Base-by-base conservation (phyloP, 2,888 invertebrate genomes). In the Thecophora atra region DNA sequence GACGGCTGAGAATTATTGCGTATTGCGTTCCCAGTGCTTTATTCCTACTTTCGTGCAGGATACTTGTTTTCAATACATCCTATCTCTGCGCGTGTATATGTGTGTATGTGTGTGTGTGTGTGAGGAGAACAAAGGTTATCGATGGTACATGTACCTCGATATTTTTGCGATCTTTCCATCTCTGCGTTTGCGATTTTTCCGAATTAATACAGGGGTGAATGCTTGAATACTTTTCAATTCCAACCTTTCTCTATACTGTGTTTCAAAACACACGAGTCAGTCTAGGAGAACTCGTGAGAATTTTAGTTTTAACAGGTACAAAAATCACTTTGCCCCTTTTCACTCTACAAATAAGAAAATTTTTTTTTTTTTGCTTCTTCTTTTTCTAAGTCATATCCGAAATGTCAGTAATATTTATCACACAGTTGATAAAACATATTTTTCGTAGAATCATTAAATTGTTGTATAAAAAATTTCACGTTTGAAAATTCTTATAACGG, bases 401-500 rank as follows among this genome's bases (percentile, higher is more conserved):
- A 56, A 44, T 72, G 72, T 63, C 70, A 73, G 52, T 21, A 66
- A 58, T 56, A n/a, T 37, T 44, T 52, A 8, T 37, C 37, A 1
- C 37, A n/a, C n/a, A n/a, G n/a, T n/a, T n/a, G n/a, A n/a, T n/a
- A n/a, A n/a, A n/a, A n/a, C 11, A 8, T 37, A 37, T 37, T 37
- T 37, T 37, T 37, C n/a, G n/a, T n/a, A n/a, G n/a, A n/a, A 37
- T 37, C 37, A 2, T 66, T 58, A 72, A 72, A 72, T 74, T 67
- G 60, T 73, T 74, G 71, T 74, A 72, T 72, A 73, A 56, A 68
- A 73, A 68, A 72, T 72, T 70, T 56, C 62, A 64, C 28, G 64
- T 66, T 67, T 37, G 64, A 51, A 21, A 66, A 72, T 66, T 70
- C 64, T 30, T 17, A 70, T 21, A 56, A 30, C 58, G 56, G 19